Evolutionary conservation across 2,888 invertebrate genomes (phyloP), one percentile per base, ranked within the genome.

Genomic region (Lordiphosa fenestrarum): DNA sequence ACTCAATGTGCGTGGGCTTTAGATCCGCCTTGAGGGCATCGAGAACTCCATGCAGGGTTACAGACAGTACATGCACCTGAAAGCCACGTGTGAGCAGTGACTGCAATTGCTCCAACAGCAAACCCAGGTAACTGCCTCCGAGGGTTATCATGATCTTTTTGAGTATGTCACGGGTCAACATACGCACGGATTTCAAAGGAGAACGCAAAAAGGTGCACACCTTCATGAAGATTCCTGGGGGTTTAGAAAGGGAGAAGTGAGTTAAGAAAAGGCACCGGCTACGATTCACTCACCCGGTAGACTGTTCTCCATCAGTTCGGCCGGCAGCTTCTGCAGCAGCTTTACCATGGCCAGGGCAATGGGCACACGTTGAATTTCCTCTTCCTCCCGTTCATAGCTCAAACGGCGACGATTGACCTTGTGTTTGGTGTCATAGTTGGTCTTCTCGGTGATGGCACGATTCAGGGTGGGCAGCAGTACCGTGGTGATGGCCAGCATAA

Each of bases 341-440:
- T 98, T 98, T 0, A 98, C 96, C 53, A 98, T 92, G 0, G 99
- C 98, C 53, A 98, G 90, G 0, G 98, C 97, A 59, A 99, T 94
- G 0, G 99, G 98, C 6, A 98, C 95, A 46, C 96, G 91, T 66
- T 95, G 90, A 74, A 98, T 93, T 84, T 98, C 98, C 67, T 97
- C 96, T 81, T 95, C 94, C 86, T 98, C 98, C n/a, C 94, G 93
- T 75, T 94, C 94, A 6, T 91, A 89, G 19, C 93, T 92, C 2
- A 91, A 91, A 33, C 91, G 92, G 53, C 93, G 93, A 2, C 94
- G 92, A 85, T 95, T 95, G 0, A 94, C 89, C 84, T 96, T 96
- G 86, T 96, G 96, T 9, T 93, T 93, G 30, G 90, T 91, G 71
- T 96, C 96, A 69, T 94, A 93, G 6, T 92, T 92, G 0, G 94